Percentiles rank a stretch among this genome's conserved stretches.
phyloP scores from a whole-genome alignment of 2,888 invertebrate genomes.

The Ctenicera cuprea region DNA sequence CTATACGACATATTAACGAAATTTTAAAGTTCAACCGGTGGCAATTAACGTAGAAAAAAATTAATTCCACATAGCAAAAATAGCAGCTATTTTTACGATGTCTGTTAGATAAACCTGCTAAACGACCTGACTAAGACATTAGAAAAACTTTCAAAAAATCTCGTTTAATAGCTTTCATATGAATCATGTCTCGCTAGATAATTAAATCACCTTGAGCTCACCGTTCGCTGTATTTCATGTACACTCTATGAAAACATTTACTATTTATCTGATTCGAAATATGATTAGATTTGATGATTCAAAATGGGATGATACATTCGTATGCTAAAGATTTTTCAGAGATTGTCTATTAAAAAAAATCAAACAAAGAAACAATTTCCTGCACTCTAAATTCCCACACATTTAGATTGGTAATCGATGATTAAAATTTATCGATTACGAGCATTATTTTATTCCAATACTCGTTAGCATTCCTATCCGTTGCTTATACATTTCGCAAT shows the following conservation, averaged over 20 bases:
- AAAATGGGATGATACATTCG: background rate
- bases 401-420: too few relatives aligned
- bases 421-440: too few relatives aligned
- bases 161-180: slow-evolving; percentile 35
- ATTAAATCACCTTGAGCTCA: slow-evolving; percentile 38
- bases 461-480: background rate
- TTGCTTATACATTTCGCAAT: slow-evolving; percentile 3
- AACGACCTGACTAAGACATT: slow-evolving; percentile 16
- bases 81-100: slow-evolving; percentile 9
- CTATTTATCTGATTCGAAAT: too few relatives aligned
- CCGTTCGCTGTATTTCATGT: slow-evolving; percentile 22
- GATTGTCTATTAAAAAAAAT: too few relatives aligned
- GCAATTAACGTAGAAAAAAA: background rate
- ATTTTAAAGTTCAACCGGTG: slow-evolving; percentile 22
- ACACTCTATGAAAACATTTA: background rate
- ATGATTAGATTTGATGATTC: background rate
- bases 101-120: slow-evolving; percentile 12
- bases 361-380: too few relatives aligned
- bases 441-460: background rate
- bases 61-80: slow-evolving; percentile 1
- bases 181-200: slow-evolving; percentile 37
- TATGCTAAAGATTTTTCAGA: background rate
- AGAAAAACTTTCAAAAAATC: slow-evolving; percentile 34
- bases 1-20: background rate
- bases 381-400: too few relatives aligned